phyloP scores from a whole-genome alignment of 2,113 vertebrate species.

The Zapus hudsonius region DNA sequence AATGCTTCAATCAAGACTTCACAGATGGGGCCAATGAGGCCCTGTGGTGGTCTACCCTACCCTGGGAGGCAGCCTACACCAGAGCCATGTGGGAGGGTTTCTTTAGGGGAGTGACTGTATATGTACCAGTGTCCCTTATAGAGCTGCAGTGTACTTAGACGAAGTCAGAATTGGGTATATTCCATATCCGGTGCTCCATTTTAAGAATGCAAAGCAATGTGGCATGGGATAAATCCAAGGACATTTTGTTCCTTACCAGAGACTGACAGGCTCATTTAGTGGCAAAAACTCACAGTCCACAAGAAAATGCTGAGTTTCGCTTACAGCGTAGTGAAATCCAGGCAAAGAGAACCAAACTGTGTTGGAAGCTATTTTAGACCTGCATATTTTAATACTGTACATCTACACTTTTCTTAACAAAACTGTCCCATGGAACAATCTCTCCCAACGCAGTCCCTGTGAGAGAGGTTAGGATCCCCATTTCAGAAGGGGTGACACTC shows the following conservation, averaged over 20 bases:
- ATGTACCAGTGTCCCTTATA: neutral
- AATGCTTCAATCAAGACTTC: neutral
- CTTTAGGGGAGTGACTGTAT: neutral
- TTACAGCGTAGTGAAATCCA: conserved; percentile 69
- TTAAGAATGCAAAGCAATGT: neutral
- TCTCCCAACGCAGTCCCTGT: neutral
- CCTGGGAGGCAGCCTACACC: fast-evolving
- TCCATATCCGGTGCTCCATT: neutral
- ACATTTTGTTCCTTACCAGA: conserved; percentile 54
- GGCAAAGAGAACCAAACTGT: conserved; percentile 70
- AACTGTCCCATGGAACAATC: neutral
- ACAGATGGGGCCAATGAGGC: neutral
- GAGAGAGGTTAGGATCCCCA: conserved; percentile 30
- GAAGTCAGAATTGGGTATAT: neutral
- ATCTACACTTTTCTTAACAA: conserved; percentile 62
- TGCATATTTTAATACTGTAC: conserved; percentile 56
- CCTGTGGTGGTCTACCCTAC: fast-evolving
- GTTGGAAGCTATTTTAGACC: conserved; percentile 61
- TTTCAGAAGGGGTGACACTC: conserved; percentile 27
- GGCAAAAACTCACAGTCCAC: conserved; percentile 62
- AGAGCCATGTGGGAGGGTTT: neutral
- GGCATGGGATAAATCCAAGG: conserved; percentile 41
- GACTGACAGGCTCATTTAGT: conserved; percentile 64
- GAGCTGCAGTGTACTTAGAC: neutral
- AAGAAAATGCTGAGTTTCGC: conserved; percentile 80